phyloP scores from a whole-genome alignment of 2,113 vertebrate species.

The Monopterus albus region DNA sequence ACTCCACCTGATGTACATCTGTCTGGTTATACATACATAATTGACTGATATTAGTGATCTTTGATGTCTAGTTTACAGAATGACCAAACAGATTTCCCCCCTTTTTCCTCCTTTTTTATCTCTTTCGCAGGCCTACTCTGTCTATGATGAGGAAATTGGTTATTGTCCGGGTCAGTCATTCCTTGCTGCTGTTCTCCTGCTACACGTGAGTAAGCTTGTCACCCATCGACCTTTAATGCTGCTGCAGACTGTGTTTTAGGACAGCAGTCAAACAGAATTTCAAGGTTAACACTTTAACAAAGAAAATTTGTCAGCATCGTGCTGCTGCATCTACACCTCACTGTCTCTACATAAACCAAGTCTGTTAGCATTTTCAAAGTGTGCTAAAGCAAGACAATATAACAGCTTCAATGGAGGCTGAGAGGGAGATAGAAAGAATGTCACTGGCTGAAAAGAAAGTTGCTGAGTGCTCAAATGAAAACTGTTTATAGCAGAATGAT shows the following conservation, averaged over 20 bases:
- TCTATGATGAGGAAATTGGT: conserved; percentile 97
- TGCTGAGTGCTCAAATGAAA: conserved; percentile 28
- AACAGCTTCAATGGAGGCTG: conserved; percentile 1
- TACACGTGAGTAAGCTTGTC: conserved; percentile 90
- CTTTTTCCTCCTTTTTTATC: conserved; percentile 27
- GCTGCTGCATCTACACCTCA: not conserved
- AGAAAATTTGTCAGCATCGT: conserved; percentile 6
- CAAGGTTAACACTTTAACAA: not conserved
- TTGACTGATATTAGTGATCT: not conserved
- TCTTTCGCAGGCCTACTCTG: conserved; percentile 91
- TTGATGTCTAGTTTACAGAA: not conserved
- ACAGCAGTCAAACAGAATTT: not conserved
- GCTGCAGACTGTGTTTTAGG: not conserved
- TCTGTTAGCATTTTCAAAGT: conserved; percentile 4
- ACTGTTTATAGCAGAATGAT: conserved; percentile 23
- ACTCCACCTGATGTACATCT: no score
- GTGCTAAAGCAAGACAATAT: conserved; percentile 17
- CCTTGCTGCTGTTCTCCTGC: conserved; percentile 93
- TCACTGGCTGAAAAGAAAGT: conserved; percentile 11
- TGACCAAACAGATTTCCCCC: not conserved
- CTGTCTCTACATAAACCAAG: not conserved
- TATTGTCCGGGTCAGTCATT: conserved; percentile 99
- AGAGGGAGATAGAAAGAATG: not conserved
- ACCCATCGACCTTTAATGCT: not conserved
- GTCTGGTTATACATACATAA: no score